Conservation (phyloP, 23 tunicate species). For the Ciona savignyi region DNA sequence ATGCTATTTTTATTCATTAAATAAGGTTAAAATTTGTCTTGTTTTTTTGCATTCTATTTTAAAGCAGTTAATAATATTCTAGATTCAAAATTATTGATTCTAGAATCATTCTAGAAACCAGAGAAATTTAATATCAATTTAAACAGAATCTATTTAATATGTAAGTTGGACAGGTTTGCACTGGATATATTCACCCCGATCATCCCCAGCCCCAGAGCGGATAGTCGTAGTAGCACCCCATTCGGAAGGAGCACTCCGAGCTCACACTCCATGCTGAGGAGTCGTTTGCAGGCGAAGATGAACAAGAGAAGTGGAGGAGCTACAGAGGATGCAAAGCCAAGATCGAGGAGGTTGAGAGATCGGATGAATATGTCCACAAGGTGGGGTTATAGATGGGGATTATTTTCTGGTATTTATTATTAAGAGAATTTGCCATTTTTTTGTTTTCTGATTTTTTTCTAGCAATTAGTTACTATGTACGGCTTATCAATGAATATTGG, state of each 20-base stretch:
- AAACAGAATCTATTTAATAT: no score
- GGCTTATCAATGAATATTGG: background rate
- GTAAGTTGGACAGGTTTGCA: background rate
- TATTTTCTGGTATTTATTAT: no score
- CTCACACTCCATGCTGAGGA: slow-evolving; percentile 8
- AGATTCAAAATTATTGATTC: no score
- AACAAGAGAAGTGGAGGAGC: slow-evolving; percentile 9
- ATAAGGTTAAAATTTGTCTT: background rate
- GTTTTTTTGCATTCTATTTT: no score
- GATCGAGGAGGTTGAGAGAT: slow-evolving; percentile 40
- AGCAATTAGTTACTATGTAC: no score
- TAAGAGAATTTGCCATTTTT: no score
- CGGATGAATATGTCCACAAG: slow-evolving; percentile 36
- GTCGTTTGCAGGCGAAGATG: slow-evolving; percentile 21
- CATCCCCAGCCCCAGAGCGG: slow-evolving; percentile 22
- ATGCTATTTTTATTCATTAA: background rate
- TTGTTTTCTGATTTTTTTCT: no score
- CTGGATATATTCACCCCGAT: no score
- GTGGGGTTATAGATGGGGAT: no score
- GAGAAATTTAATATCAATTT: no score
- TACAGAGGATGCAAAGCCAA: slow-evolving; percentile 4
- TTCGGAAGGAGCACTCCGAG: background rate
- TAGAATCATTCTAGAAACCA: no score
- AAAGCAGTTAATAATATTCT: no score
- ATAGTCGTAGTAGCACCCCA: slow-evolving; percentile 25